Conservation (phyloP, 2,888 invertebrate genomes). For the Drosophila kuntzei region DNA sequence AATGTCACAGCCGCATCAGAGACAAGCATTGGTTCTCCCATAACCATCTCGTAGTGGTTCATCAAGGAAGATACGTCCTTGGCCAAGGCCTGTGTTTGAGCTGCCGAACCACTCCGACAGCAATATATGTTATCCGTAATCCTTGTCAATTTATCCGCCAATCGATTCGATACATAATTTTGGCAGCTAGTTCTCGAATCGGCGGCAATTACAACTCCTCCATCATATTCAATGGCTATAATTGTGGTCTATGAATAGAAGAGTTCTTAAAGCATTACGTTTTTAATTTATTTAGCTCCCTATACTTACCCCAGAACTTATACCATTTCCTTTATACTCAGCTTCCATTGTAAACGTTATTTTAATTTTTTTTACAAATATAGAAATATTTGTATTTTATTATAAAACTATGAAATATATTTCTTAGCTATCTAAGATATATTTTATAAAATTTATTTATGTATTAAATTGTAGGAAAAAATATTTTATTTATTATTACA, state of each 20-base stretch:
- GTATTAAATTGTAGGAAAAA: too few species aligned
- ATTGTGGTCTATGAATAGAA: constrained; percentile 91
- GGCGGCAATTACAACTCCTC: constrained; percentile 98
- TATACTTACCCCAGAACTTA: constrained; percentile 6
- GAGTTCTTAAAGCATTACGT: background rate
- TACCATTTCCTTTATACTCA: background rate
- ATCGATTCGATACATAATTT: constrained; percentile 96
- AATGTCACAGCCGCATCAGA: constrained; percentile 96
- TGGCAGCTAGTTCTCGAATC: constrained; percentile 98
- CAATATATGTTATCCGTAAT: constrained; percentile 97
- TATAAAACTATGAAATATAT: background rate
- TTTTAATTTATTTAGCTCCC: too few species aligned
- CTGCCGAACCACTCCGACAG: constrained; percentile 98
- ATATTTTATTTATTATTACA: too few species aligned
- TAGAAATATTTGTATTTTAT: background rate
- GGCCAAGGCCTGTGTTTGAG: constrained; percentile 98
- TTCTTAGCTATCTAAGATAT: background rate
- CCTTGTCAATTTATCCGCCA: constrained; percentile 96
- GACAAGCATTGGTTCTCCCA: constrained; percentile 93
- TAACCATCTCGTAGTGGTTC: constrained; percentile 90
- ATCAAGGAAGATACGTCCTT: constrained; percentile 96
- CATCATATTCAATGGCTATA: constrained; percentile 97
- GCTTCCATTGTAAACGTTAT: background rate
- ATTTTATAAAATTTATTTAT: too few species aligned
- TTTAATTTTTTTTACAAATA: background rate